These are phyloP conservation scores for Ochotona curzoniae DNA, from an alignment of 2,113 vertebrate species.

Conservation along the genomic window DNA sequence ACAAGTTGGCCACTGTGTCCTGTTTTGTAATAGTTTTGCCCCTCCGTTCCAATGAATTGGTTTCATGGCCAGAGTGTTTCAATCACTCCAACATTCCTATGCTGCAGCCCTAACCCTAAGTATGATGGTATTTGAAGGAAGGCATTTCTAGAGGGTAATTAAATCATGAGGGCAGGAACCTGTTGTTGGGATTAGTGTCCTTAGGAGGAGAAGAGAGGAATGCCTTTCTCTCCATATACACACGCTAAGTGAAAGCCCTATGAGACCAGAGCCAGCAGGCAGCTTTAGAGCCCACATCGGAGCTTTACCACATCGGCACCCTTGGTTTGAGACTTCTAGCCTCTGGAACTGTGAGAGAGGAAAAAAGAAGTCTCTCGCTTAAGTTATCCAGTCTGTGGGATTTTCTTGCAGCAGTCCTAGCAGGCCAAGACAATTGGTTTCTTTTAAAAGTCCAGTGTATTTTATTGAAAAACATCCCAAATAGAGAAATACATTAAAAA, in stretches of 20 bases:
- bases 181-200: not conserved
- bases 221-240: not conserved
- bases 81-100: not conserved
- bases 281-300: not conserved
- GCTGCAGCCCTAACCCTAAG: not conserved
- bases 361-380: not conserved
- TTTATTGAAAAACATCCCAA: slow-evolving; percentile 10
- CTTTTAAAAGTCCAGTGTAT: not conserved
- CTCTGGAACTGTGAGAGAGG: not conserved
- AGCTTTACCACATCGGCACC: fast-evolving
- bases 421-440: not conserved
- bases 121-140: not conserved
- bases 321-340: not conserved
- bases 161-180: not conserved
- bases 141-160: not conserved
- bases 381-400: not conserved
- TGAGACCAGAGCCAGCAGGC: not conserved
- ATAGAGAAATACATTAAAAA: not conserved
- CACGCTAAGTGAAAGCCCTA: not conserved
- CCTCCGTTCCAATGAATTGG: not conserved
- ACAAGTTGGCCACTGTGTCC: not conserved
- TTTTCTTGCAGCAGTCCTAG: not conserved
- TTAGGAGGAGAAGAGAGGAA: not conserved
- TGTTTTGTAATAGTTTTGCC: not conserved
- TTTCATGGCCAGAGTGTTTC: not conserved